phyloP scores from a whole-genome alignment of 2,797 vertebrate species.

The Sebastes paucispinis region DNA sequence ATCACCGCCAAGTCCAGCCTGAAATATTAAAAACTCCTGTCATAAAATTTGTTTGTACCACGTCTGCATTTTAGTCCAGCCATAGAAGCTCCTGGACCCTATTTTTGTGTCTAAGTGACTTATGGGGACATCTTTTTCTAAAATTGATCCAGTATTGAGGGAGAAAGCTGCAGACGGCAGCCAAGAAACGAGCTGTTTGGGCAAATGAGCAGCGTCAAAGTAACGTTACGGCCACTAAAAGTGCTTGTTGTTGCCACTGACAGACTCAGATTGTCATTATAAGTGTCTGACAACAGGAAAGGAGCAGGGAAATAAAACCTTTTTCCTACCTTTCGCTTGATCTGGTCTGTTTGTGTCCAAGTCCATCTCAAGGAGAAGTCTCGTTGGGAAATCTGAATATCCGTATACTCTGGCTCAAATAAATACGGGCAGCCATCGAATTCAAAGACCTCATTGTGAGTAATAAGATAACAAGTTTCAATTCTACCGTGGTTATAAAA shows the following conservation, averaged over 20 bases:
- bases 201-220: background rate
- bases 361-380: too few species aligned
- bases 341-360: background rate
- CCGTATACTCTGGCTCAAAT: background rate
- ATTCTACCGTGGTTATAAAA: too few species aligned
- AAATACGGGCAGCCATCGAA: background rate
- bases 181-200: background rate
- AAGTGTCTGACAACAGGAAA: too few species aligned
- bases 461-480: too few species aligned
- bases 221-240: background rate
- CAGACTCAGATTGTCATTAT: background rate
- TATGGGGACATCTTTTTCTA: background rate
- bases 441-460: too few species aligned
- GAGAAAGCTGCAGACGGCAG: background rate
- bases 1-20: too few species aligned
- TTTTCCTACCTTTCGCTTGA: background rate
- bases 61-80: too few species aligned
- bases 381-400: background rate
- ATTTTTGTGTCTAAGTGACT: background rate
- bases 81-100: too few species aligned
- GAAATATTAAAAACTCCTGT: too few species aligned
- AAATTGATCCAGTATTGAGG: background rate
- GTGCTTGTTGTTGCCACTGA: background rate
- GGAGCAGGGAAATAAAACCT: background rate
- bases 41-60: background rate